Percentiles rank a stretch among this genome's conserved stretches.
phyloP scores from a whole-genome alignment of 2,113 vertebrate genomes.

The Phalacrocorax pelagicus region DNA sequence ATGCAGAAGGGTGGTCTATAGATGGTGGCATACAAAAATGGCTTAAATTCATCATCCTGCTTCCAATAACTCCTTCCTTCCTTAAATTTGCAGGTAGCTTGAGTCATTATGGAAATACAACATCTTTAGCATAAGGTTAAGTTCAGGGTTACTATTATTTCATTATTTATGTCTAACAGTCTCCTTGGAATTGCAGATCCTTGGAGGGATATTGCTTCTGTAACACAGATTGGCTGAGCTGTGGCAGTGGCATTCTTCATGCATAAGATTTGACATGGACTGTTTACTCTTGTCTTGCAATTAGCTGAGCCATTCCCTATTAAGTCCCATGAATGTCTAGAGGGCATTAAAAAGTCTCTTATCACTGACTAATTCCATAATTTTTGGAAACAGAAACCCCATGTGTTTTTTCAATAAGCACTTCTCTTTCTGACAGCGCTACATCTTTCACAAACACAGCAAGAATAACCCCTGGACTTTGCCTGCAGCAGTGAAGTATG shows the following conservation, averaged over 20 bases:
- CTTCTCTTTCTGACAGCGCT: slow-evolving; percentile 70
- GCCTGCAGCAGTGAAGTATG: slow-evolving; percentile 71
- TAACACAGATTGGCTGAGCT: not conserved
- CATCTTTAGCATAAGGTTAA: not conserved
- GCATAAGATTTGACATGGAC: not conserved
- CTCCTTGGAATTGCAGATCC: not conserved
- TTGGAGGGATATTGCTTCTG: not conserved
- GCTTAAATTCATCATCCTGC: not conserved
- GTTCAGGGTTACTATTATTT: not conserved
- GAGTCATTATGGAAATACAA: not conserved
- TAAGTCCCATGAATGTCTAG: not conserved
- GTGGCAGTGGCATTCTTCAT: not conserved
- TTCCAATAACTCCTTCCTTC: not conserved
- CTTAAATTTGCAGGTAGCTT: not conserved
- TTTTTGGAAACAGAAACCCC: slow-evolving; percentile 71
- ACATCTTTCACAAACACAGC: slow-evolving; percentile 76
- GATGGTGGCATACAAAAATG: not conserved
- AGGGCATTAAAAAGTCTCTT: slow-evolving; percentile 47
- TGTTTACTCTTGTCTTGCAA: not conserved
- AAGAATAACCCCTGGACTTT: slow-evolving; percentile 72
- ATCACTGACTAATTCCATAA: slow-evolving; percentile 58
- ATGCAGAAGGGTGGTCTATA: not conserved
- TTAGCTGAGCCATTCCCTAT: slow-evolving; percentile 4
- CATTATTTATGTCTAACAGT: not conserved
- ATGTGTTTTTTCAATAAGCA: slow-evolving; percentile 79